Conservation (phyloP, 2,888 invertebrate species). For the Notodonta ziczac region DNA sequence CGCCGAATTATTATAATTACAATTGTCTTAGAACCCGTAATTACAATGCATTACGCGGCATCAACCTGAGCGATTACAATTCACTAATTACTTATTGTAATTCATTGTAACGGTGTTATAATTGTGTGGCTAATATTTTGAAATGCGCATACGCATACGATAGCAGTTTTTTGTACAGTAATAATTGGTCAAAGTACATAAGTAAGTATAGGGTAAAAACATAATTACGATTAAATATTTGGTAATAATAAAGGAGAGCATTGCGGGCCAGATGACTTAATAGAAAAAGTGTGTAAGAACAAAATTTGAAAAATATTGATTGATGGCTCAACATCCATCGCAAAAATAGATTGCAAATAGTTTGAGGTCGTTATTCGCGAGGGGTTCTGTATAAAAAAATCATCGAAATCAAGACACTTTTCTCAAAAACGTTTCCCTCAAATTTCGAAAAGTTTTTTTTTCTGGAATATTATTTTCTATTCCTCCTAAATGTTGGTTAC, state of each 20-base stretch:
- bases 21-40: constrained; percentile 31
- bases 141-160: neutral
- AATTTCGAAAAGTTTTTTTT: no score
- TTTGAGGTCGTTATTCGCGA: neutral
- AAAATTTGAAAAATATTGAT: neutral
- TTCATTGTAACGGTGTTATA: constrained; percentile 34
- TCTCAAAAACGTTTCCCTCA: no score
- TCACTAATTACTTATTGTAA: constrained; percentile 37
- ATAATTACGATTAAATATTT: neutral
- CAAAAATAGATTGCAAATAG: neutral
- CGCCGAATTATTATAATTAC: constrained; percentile 23
- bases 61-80: constrained; percentile 26
- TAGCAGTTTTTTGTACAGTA: neutral
- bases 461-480: no score
- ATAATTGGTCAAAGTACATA: neutral
- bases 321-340: neutral
- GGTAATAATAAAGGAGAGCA: neutral
- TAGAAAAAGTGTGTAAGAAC: neutral
- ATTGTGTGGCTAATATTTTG: constrained; percentile 25
- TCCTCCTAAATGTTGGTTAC: no score
- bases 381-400: neutral
- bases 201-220: neutral
- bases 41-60: constrained; percentile 14
- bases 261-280: neutral
- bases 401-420: no score